Base-by-base conservation (phyloP, 2,797 vertebrate genomes). In the Mus spretus region DNA sequence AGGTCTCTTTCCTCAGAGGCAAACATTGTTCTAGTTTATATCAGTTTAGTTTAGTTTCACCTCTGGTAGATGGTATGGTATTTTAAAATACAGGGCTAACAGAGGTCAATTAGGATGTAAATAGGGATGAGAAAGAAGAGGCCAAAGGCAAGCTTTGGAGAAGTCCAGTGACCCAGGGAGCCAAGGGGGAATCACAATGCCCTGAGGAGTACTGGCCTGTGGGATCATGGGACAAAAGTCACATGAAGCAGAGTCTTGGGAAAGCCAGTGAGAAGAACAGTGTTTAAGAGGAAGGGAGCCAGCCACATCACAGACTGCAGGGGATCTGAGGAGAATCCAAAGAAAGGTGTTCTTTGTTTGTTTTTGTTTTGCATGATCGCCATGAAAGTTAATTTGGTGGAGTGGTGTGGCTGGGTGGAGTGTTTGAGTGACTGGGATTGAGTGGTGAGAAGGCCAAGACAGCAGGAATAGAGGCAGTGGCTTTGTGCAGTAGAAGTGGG, bases 31-130 rank as follows among this genome's bases (percentile, higher is more conserved):
- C 19, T 80, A 24, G 65, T 78, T 75, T 89, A 11, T 13, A 53
- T 87, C 22, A 63, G 34, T 26, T 67, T 57, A 81, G 0, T 90
- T 93, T 86, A 90, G 61, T 91, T 93, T 96, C 74, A 50, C 28
- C 63, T 77, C 44, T 81, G 81, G 14, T 93, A 75, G 65, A 50
- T 74, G 65, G 47, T 7, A 47, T 40, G 37, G 1, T 65, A 31
- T 72, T 82, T 93, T 70, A 82, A 94, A 93, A 75, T 19, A 31
- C n/a, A 77, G 34, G 22, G 34, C 74, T 83, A 47, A 11, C 44
- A 82, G 57, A 81, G 20, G 37, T 94, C 61, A 75, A 31, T 6
- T 40, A 75, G 44, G 57, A 7, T 75, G 19, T 83, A 50, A 78
- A 47, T 79, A 9, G 80, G 61, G 47, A 90, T 81, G 40, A 65